Base-by-base conservation (phyloP, 2,888 invertebrate species). In the Melanchra persicariae region DNA sequence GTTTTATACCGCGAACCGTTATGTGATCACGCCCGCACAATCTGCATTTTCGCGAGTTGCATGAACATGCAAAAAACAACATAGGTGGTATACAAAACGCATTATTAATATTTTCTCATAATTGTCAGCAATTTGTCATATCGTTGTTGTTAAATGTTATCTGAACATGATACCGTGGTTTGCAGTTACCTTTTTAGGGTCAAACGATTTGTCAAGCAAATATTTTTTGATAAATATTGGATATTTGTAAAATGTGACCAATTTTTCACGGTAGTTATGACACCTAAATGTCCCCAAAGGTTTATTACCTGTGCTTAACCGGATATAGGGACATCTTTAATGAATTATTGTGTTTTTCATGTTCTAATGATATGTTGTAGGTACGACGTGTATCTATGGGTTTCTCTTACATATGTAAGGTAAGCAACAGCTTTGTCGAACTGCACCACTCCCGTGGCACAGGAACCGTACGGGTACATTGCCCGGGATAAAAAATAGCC, bases 1-100 rank as follows among this genome's bases (percentile, higher is more conserved):
- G 43, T 67, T 71, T 68, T 68, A 76, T 62, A 74, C 68, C 47
- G 51, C 58, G 49, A 71, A 83, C 88, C 81, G 88, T 87, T 87
- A 79, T 69, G 45, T 37, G 66, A 65, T 77, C 40, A 83, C 75
- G 76, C 37, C 62, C 67, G 47, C 68, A 71, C 77, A 77, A 70
- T 74, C 74, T 64, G 73, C 59, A 70, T 77, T 76, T 67, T 71
- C 59, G 70, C 80, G 72, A 74, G n/a, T 22, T 61, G 19, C 59
- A 69, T 37, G 54, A 37, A 40, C 51, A 57, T 45, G 63, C 55
- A 67, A 69, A 64, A 60, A 30, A 34, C 10, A 15, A 47, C 19
- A 22, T 51, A 45, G 1, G 8, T 59, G 17, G 37, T 24, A 60
- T 19, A 61, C 10, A 58, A 71, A 75, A 72, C 49, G 24, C 26